Evolutionary conservation across 2,797 vertebrate species (phyloP).

Genomic region (Serranus cabrilla): DNA sequence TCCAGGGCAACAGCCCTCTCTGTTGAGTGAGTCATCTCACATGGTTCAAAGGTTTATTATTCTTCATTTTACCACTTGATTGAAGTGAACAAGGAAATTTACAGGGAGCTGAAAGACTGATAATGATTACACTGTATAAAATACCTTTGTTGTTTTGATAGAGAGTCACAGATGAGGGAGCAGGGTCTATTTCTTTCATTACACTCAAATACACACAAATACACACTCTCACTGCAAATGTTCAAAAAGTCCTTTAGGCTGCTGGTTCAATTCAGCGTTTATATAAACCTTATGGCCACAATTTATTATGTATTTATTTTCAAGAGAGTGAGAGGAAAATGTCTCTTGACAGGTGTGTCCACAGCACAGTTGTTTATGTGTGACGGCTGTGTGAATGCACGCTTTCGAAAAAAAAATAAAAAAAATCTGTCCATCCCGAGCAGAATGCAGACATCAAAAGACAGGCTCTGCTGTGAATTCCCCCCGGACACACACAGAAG

Average conservation of each 20-base stretch:
- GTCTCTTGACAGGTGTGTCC: not conserved
- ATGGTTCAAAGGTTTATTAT: conserved; percentile 13
- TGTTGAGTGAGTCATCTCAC: conserved; percentile 12
- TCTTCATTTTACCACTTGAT: not conserved
- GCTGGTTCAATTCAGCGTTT: not conserved
- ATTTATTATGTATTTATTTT: conserved; percentile 10
- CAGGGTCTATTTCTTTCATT: not conserved
- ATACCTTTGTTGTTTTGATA: conserved; percentile 12
- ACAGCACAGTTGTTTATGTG: not conserved
- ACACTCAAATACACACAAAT: not conserved
- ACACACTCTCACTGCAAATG: not conserved
- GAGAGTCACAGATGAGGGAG: conserved; percentile 9
- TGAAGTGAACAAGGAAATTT: conserved; percentile 28
- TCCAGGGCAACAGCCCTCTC: not conserved
- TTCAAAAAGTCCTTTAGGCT: not conserved
- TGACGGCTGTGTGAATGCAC: not conserved
- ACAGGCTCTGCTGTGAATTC: conserved; percentile 4
- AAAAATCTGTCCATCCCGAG: not conserved
- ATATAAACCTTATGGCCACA: not conserved
- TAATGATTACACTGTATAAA: conserved; percentile 31
- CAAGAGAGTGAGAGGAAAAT: conserved; percentile 8
- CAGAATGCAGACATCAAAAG: conserved; percentile 4
- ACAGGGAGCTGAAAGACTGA: conserved; percentile 3
- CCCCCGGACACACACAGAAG: conserved; percentile 19
- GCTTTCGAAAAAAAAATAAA: not conserved